A percentile compares a stretch with the other conserved stretches of the same genome.
These are phyloP conservation scores for Nasonia longicornis DNA, from an alignment of 1,140 invertebrate species.

Conservation along the genomic window DNA sequence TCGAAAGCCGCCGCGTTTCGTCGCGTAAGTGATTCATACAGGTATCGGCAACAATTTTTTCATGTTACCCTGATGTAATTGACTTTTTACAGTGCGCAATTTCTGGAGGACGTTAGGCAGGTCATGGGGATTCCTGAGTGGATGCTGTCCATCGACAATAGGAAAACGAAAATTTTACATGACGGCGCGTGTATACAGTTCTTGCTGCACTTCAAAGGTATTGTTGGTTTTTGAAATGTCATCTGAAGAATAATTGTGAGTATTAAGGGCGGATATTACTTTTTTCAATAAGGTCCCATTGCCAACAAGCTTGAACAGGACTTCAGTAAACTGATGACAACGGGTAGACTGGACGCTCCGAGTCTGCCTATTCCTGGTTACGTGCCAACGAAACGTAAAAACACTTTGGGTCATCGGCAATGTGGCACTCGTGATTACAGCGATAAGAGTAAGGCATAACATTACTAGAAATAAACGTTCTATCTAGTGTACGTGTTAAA, in stretches of 20 bases:
- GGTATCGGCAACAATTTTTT: not conserved
- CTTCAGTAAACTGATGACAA: constrained; percentile 80
- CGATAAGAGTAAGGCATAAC: constrained; percentile 70
- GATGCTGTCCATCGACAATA: constrained; percentile 87
- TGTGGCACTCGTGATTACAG: constrained; percentile 80
- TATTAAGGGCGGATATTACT: not conserved
- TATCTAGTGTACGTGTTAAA: not conserved
- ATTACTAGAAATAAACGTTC: not conserved
- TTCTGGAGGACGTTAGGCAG: constrained; percentile 84
- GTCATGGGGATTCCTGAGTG: constrained; percentile 90
- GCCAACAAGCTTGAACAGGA: constrained; percentile 83
- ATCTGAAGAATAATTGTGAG: not conserved
- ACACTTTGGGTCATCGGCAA: constrained; percentile 77
- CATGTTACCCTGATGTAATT: not conserved
- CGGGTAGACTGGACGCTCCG: constrained; percentile 79
- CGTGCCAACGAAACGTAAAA: constrained; percentile 78
- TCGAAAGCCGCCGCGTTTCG: constrained; percentile 87
- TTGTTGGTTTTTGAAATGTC: not conserved
- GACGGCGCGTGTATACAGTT: constrained; percentile 88
- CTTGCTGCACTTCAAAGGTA: constrained; percentile 87
- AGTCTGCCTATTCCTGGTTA: constrained; percentile 85
- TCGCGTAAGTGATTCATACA: constrained; percentile 76
- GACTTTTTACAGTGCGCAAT: constrained; percentile 76
- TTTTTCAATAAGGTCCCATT: constrained; percentile 72
- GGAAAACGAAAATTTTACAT: constrained; percentile 83